A percentile compares a stretch with the other conserved stretches of the same genome.
Conservation (phyloP, 2,888 invertebrate species). For the Megamerina dolium region DNA sequence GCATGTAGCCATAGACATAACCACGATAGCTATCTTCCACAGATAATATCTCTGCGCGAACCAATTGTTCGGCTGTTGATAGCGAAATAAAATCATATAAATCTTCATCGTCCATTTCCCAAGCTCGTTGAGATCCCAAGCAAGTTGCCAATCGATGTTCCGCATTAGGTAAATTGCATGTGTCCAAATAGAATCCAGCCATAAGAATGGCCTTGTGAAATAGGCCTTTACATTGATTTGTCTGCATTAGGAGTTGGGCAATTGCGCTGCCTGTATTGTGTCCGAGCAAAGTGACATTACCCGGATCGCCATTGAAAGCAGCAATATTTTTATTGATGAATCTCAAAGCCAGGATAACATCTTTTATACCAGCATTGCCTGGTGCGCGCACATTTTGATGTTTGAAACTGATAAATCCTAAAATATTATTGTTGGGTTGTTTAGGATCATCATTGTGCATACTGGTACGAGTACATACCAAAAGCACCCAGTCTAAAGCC, state of each 20-base stretch:
- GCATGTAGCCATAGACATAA: background rate
- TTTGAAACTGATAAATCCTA: slow-evolving; percentile 50
- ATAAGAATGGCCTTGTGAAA: slow-evolving; percentile 44
- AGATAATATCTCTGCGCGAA: slow-evolving; percentile 15
- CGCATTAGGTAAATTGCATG: slow-evolving; percentile 30
- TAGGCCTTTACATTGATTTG: slow-evolving; percentile 46
- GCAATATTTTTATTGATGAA: slow-evolving; percentile 51
- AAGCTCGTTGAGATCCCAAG: slow-evolving; percentile 29
- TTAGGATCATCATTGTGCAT: no score
- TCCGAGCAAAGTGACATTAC: slow-evolving; percentile 52
- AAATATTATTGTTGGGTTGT: no score
- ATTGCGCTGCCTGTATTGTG: slow-evolving; percentile 53
- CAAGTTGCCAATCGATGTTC: slow-evolving; percentile 33
- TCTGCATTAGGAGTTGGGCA: slow-evolving; percentile 48
- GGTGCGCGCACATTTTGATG: slow-evolving; percentile 49
- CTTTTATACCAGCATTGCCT: slow-evolving; percentile 53
- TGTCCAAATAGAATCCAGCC: slow-evolving; percentile 38
- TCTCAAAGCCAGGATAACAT: slow-evolving; percentile 50
- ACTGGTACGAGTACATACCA: no score
- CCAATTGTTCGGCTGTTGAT: slow-evolving; percentile 25
- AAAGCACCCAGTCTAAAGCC: slow-evolving; percentile 64
- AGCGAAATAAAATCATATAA: slow-evolving; percentile 27
- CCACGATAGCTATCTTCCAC: background rate
- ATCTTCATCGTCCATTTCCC: slow-evolving; percentile 28
- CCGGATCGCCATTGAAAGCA: slow-evolving; percentile 51